Base-by-base conservation (phyloP, 2,888 invertebrate genomes). In the Ypsolopha sequella region DNA sequence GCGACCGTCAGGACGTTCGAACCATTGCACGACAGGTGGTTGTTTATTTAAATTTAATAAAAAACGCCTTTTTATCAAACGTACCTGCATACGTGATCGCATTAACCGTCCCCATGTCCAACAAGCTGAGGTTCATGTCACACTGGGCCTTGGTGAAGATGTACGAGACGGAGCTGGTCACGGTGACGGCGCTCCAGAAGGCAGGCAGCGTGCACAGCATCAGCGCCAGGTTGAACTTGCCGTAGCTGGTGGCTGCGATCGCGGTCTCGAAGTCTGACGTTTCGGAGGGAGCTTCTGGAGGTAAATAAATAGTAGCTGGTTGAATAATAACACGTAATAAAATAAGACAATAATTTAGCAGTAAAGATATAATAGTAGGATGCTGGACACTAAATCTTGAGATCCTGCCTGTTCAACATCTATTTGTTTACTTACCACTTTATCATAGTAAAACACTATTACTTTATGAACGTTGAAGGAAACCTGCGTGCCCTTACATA, bases 81-180 rank as follows among this genome's bases (percentile, higher is more conserved):
- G 35, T 51, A 91, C 94, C 94, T 65, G 90, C 88, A 75, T 93
- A 94, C 6, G 92, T 91, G 54, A 91, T 88, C 1, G 91, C 91
- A 54, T 91, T 91, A 1, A 94, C 75, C 0, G 90, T 78, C 3
- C 94, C 94, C 82, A 94, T 93, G 49, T 92, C 89, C 33, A 91
- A 65, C 7, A 92, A 73, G 0, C 89, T 88, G 43, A 94, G 79
- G 38, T 89, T 73, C 61, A 95, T 88, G 63, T 93, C 92, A 62
- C 94, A 94, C 69, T 93, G 91, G 0, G 93, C 92, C 38, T 90
- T 88, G 0, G 94, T 93, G 65, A 94, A 87, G 60, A 94, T 89
- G 66, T 91, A 94, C 0, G 93, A 91, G 62, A 91, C 89, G 2
- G 91, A 90, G 50, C 92, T 91, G 53, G 92, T 91, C 64, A 93